Percentiles rank a stretch among this genome's conserved stretches.
These are phyloP conservation scores for Archivesica marissinica DNA, from an alignment of 1,140 invertebrate genomes.

Conservation along the genomic window DNA sequence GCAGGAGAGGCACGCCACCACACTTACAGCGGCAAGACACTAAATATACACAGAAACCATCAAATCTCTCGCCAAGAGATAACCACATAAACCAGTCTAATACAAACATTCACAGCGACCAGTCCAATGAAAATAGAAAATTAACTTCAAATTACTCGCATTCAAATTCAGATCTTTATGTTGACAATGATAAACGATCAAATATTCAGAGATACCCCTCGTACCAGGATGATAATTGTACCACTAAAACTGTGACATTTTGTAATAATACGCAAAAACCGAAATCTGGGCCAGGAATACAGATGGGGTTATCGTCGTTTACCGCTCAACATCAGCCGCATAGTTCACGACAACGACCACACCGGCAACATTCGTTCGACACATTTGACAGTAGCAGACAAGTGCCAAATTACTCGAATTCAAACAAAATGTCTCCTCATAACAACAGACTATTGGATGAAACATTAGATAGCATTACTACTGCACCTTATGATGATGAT, in stretches of 20 bases:
- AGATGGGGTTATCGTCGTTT: conserved; percentile 61
- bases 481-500: conserved; percentile 71
- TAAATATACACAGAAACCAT: conserved; percentile 40
- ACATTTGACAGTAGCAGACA: conserved; percentile 31
- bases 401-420: conserved; percentile 14
- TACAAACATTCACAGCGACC: conserved; percentile 29
- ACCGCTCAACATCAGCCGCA: conserved; percentile 42
- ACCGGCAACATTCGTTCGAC: conserved; percentile 54
- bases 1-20: conserved; percentile 48
- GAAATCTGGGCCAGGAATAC: conserved; percentile 55
- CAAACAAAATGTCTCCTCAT: conserved; percentile 15
- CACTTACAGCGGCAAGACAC: conserved; percentile 41
- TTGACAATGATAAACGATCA: conserved; percentile 25
- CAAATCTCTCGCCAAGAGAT: conserved; percentile 55
- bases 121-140: conserved; percentile 36
- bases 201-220: conserved; percentile 46
- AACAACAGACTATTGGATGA: conserved; percentile 63
- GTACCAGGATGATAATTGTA: conserved; percentile 36
- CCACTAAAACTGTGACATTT: conserved; percentile 51
- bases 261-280: conserved; percentile 15
- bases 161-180: conserved; percentile 45
- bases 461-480: conserved; percentile 68
- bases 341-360: conserved; percentile 10
- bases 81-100: conserved; percentile 1
- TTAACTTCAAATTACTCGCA: conserved; percentile 40